These are phyloP conservation scores for Acholoe squamosa DNA, from an alignment of 2,888 invertebrate species.

Conservation along the genomic window DNA sequence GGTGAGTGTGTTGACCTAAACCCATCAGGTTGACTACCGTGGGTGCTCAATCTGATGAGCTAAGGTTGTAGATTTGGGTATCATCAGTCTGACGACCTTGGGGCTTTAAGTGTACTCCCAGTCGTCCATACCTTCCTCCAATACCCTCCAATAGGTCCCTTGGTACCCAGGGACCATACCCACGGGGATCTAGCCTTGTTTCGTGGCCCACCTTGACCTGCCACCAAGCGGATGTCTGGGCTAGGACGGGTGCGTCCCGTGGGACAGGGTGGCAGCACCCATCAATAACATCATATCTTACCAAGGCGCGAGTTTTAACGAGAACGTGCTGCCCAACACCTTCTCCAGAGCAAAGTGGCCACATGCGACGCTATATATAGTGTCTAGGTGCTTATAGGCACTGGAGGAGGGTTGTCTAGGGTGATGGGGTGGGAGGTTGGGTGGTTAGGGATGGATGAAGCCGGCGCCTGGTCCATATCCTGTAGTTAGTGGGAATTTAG, in stretches of 20 bases:
- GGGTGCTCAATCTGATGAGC: too few species aligned
- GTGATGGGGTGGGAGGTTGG: too few species aligned
- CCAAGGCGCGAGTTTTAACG: background rate
- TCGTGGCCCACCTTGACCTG: background rate
- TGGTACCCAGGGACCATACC: background rate
- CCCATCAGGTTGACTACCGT: too few species aligned
- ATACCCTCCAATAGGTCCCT: too few species aligned
- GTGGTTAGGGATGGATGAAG: too few species aligned
- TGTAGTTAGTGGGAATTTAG: too few species aligned
- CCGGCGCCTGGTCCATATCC: too few species aligned
- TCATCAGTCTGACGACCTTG: too few species aligned
- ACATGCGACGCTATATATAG: background rate
- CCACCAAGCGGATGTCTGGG: background rate
- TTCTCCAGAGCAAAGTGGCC: background rate
- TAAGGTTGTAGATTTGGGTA: too few species aligned
- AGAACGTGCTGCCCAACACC: background rate
- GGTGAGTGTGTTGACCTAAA: too few species aligned
- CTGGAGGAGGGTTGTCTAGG: background rate
- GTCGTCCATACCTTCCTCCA: too few species aligned
- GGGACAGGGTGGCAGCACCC: slow-evolving; percentile 7
- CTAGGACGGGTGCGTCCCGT: background rate
- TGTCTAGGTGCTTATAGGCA: background rate
- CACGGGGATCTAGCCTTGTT: background rate
- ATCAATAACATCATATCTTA: background rate
- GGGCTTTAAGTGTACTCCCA: too few species aligned